Evolutionary conservation across 2,113 vertebrate species (phyloP).

Genomic region (Hippocampus guttulatus): DNA sequence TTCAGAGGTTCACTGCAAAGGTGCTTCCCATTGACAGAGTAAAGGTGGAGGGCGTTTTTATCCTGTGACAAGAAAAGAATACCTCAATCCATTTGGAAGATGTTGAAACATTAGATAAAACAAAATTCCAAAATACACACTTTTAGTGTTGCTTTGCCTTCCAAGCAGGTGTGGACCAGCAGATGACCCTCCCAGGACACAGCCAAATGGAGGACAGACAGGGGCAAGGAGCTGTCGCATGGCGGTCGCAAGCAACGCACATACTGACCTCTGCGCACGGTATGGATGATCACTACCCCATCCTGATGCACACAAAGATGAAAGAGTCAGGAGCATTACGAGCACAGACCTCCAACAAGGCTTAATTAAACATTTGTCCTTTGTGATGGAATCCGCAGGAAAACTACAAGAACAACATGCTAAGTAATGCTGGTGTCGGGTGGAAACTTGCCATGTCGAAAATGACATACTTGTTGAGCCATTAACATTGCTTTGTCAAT

Average conservation of each 20-base stretch:
- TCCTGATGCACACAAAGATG: slow-evolving; percentile 66
- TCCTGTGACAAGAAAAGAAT: slow-evolving; percentile 68
- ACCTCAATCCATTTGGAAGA: neutral
- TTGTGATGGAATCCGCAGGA: no score
- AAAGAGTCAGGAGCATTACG: no score
- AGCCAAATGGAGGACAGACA: slow-evolving; percentile 83
- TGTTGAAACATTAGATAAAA: neutral
- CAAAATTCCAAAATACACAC: slow-evolving; percentile 54
- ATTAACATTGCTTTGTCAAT: no score
- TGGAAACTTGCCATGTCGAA: no score
- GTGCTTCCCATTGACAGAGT: slow-evolving; percentile 91
- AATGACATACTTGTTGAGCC: no score
- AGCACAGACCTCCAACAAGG: no score
- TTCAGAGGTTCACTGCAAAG: slow-evolving; percentile 82
- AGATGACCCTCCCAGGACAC: slow-evolving; percentile 93
- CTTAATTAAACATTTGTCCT: no score
- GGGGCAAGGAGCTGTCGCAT: slow-evolving; percentile 83
- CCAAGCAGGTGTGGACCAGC: slow-evolving; percentile 84
- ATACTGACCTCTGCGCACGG: slow-evolving; percentile 86
- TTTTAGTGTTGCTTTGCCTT: slow-evolving; percentile 89
- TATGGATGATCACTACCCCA: slow-evolving; percentile 88
- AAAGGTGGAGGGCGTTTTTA: slow-evolving; percentile 91
- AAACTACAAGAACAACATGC: no score
- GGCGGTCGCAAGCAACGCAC: slow-evolving; percentile 86
- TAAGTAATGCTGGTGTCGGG: no score